phyloP scores from a whole-genome alignment of 1,140 invertebrate genomes.

The Papilio polyxenes region DNA sequence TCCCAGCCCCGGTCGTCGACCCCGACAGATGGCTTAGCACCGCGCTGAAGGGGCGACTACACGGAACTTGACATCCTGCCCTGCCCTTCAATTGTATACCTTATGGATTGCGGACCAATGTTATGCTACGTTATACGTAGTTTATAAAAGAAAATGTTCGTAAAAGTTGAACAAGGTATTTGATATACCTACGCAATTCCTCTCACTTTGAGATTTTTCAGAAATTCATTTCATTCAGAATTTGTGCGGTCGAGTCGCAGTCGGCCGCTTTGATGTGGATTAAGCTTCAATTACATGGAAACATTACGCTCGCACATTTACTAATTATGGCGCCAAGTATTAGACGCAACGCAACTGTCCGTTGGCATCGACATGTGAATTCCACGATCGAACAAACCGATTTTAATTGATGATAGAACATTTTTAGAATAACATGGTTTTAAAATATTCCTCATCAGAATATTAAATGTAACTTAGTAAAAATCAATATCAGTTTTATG shows the following conservation, averaged over 20 bases:
- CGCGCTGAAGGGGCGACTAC: slow-evolving; percentile 1
- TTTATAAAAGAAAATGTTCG: not conserved
- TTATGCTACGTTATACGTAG: not conserved
- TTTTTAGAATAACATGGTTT: not conserved
- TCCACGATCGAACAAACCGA: not conserved
- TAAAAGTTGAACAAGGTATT: not conserved
- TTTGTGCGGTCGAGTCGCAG: slow-evolving; percentile 13
- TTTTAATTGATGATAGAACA: not conserved
- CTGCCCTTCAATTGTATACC: slow-evolving; percentile 4
- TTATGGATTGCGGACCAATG: not conserved
- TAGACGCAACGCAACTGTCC: not conserved
- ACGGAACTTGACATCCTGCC: slow-evolving; percentile 25
- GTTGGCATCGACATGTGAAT: slow-evolving; percentile 28
- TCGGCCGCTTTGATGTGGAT: slow-evolving; percentile 22
- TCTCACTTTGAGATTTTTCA: too few relatives aligned
- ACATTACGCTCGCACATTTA: slow-evolving; percentile 6
- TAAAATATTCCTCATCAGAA: not conserved
- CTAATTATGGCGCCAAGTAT: slow-evolving; percentile 32
- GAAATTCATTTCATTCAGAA: too few relatives aligned
- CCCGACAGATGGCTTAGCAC: slow-evolving; percentile 61
- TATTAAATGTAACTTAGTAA: not conserved
- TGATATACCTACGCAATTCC: too few relatives aligned
- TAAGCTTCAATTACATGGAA: slow-evolving; percentile 27
- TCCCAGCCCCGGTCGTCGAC: slow-evolving; percentile 57
- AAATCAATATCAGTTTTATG: not conserved